Base-by-base conservation (phyloP, 2,113 vertebrate species). In the Oryzias celebensis region DNA sequence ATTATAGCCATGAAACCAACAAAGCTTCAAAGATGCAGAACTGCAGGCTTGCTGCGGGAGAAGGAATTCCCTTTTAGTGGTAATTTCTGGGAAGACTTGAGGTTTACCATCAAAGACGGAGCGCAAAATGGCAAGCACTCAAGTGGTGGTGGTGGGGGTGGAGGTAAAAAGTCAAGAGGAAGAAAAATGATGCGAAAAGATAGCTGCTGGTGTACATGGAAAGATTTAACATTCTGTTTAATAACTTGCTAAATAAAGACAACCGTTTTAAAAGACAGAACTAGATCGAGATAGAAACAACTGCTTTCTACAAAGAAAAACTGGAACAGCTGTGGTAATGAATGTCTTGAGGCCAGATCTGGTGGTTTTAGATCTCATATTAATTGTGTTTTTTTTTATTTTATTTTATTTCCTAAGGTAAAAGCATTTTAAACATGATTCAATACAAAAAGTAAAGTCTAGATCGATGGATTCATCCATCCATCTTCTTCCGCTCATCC, bases 1-100 rank as follows among this genome's bases (percentile, higher is more conserved):
- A 89, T 90, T 88, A 88, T 82, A 89, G 83, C 75, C 65, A 75
- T 84, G 72, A 78, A 82, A 68, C 73, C 79, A 80, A 84, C 77
- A 75, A 80, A 82, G 69, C 64, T 79, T 86, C 80, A 82, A 70
- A 84, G 77, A 80, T 28, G 36, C 42, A 63, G 70, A 45, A 75
- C 76, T 78, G 83, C 65, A 64, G 71, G 75, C 63, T 75, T n/a
- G 51, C 52, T 28, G 62, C 66, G 52, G 58, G 36, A 60, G 59
- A 48, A 87, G 75, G 80, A 88, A 85, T 87, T 83, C 71, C 75
- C 81, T 82, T 82, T 51, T 82, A 81, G 84, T 80, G 81, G 84
- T 81, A 74, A 87, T 85, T 87, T 84, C 28, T 67, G 77, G 70
- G 64, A 62, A 77, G 51, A 70, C 66, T 4, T 26, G 73, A 77